phyloP scores from a whole-genome alignment of 2,797 vertebrate genomes.

The Dendrocincla tyrannina region DNA sequence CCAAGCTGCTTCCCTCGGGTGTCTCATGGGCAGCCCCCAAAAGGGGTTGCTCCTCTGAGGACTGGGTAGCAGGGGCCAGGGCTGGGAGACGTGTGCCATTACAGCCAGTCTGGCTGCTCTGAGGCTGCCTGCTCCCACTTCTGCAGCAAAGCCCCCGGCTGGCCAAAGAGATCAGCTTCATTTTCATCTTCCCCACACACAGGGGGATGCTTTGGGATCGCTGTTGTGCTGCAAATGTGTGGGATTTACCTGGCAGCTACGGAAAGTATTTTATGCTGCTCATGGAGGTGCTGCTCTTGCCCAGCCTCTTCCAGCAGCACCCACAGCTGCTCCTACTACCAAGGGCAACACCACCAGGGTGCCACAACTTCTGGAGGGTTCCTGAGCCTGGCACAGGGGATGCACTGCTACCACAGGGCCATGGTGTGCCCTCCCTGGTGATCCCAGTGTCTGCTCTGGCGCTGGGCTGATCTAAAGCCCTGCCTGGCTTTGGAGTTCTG shows the following conservation, averaged over 20 bases:
- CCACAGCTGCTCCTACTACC: background rate
- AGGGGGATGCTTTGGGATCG: background rate
- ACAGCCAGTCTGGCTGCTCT: background rate
- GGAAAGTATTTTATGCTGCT: background rate
- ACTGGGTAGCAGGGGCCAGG: background rate
- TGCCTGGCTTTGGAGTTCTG: background rate
- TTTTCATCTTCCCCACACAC: background rate
- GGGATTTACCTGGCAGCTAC: background rate
- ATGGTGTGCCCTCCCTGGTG: background rate
- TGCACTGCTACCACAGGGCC: background rate
- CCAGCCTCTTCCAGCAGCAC: background rate
- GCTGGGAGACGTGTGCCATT: background rate
- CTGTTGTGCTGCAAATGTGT: rapidly evolving
- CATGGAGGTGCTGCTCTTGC: background rate
- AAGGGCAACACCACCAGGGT: background rate
- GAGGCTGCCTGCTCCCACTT: background rate
- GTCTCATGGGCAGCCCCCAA: background rate
- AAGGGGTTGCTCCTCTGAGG: background rate
- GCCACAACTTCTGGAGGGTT: background rate
- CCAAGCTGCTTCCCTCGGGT: background rate
- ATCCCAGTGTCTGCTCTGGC: background rate
- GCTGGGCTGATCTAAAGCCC: background rate
- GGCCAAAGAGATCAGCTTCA: background rate
- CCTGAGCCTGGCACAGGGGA: background rate
- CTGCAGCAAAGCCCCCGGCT: background rate